phyloP scores from a whole-genome alignment of 53 echinoderm and acorn worm genomes.

The Pentamera pediparva region DNA sequence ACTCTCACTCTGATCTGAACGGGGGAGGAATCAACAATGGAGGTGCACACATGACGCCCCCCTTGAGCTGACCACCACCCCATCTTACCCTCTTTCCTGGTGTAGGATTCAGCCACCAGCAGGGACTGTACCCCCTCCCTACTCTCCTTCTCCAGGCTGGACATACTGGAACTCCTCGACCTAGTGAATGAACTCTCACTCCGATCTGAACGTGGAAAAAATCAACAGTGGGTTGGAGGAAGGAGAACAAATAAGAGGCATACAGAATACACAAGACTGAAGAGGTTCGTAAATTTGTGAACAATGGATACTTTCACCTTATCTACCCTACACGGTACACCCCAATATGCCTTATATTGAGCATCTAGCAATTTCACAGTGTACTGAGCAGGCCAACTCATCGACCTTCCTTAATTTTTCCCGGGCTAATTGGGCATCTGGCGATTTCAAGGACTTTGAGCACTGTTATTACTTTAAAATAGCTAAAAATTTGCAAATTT shows the following conservation, averaged over 20 bases:
- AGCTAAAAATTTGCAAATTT: too few species aligned
- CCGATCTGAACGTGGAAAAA: constrained; percentile 68
- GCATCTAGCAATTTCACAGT: background rate
- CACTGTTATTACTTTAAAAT: too few species aligned
- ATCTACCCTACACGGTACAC: too few species aligned
- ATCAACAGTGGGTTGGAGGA: too few species aligned
- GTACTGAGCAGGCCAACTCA: too few species aligned
- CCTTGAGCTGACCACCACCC: background rate
- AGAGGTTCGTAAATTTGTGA: too few species aligned
- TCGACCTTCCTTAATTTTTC: too few species aligned
- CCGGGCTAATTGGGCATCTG: too few species aligned
- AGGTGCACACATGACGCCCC: too few species aligned
- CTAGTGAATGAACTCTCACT: constrained; percentile 97
- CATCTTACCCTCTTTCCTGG: constrained; percentile 82
- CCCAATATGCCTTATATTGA: background rate
- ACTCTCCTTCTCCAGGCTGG: constrained; percentile 97
- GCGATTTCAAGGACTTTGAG: too few species aligned
- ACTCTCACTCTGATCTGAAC: constrained; percentile 94
- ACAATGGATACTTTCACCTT: too few species aligned
- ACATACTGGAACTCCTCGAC: constrained; percentile 98
- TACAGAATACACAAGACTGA: background rate
- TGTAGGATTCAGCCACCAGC: constrained; percentile 91
- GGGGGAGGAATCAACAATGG: background rate
- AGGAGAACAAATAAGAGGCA: too few species aligned
- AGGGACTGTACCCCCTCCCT: constrained; percentile 89